Base-by-base conservation (phyloP, 1,140 invertebrate genomes). In the Aradophagus sp. region DNA sequence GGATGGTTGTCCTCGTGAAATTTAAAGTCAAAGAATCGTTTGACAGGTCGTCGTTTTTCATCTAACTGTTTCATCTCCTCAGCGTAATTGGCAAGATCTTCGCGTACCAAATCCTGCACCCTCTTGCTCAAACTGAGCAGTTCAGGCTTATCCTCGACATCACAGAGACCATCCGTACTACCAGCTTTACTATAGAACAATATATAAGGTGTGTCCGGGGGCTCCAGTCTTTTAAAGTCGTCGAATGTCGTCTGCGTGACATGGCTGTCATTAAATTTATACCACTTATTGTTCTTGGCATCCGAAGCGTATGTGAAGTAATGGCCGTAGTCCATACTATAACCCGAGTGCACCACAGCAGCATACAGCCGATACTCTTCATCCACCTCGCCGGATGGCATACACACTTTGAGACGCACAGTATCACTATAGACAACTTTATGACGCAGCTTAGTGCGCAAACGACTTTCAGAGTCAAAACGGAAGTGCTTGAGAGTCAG, bases 401-500 rank as follows among this genome's bases (percentile, higher is more conserved):
- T 80, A 52, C 79, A 86, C 52, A 84, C 88, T 29, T 80, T 86
- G 63, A 89, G 80, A 29, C 86, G 78, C 31, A 91, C 86, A 0
- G 76, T 88, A 34, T 89, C 87, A 74, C 92, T 89, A 62, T 92
- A 88, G 39, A 87, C 84, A 12, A 92, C 90, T 38, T 89, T 87
- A 65, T 91, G 89, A 61, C 92, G 87, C 2, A 93, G 77, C 81
- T 96, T 96, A 11, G 91, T 91, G 66, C 92, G 87, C 29, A 90
- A 84, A 68, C 92, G 89, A 31, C 88, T 88, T 47, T 90, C 90
- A 7, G 89, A 87, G 70, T 91, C 91, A 82, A 91, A 95, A 75
- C 91, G 90, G 76, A 96, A 95, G 62, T 94, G 90, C 73, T 95
- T 92, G 8, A 96, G 80, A 1, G 93, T 93, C 0, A 95, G 80